Percentiles rank a stretch among this genome's conserved stretches.
These are phyloP conservation scores for Halesus radiatus DNA, from an alignment of 1,140 invertebrate species.

Conservation along the genomic window DNA sequence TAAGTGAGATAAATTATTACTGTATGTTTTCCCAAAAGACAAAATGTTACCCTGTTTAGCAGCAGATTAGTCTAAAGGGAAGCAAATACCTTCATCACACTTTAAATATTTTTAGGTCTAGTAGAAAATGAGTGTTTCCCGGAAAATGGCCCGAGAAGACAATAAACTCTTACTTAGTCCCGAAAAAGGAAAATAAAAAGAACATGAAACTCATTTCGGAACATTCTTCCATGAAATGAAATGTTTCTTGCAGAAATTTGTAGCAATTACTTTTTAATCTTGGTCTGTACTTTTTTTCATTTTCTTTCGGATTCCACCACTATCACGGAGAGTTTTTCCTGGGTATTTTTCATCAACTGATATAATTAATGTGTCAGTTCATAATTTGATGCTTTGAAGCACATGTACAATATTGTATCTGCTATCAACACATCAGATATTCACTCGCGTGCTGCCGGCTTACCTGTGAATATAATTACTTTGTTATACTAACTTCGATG, in stretches of 20 bases:
- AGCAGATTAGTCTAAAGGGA: background rate
- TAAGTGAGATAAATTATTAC: too few relatives aligned
- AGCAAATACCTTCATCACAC: background rate
- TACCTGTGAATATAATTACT: background rate
- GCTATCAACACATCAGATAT: background rate
- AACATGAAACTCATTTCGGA: slow-evolving; percentile 41
- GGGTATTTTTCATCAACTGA: slow-evolving; percentile 40
- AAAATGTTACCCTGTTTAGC: background rate
- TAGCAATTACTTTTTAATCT: slow-evolving; percentile 49
- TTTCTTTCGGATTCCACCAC: slow-evolving; percentile 20
- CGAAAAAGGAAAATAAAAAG: slow-evolving; percentile 40
- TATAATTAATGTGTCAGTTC: slow-evolving; percentile 39
- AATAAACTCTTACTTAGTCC: slow-evolving; percentile 38
- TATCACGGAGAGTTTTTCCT: slow-evolving; percentile 2
- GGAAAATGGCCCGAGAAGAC: slow-evolving; percentile 14
- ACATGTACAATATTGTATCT: slow-evolving; percentile 20
- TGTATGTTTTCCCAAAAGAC: too few relatives aligned
- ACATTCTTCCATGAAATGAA: slow-evolving; percentile 45
- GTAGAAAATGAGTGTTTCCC: slow-evolving; percentile 21
- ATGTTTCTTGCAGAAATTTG: slow-evolving; percentile 42
- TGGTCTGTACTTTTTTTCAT: slow-evolving; percentile 31
- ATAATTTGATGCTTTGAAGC: slow-evolving; percentile 34
- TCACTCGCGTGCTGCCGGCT: background rate
- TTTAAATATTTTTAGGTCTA: slow-evolving; percentile 15
- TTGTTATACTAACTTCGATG: background rate